These are phyloP conservation scores for Lithosia quadra DNA, from an alignment of 2,888 invertebrate genomes.

Conservation along the genomic window DNA sequence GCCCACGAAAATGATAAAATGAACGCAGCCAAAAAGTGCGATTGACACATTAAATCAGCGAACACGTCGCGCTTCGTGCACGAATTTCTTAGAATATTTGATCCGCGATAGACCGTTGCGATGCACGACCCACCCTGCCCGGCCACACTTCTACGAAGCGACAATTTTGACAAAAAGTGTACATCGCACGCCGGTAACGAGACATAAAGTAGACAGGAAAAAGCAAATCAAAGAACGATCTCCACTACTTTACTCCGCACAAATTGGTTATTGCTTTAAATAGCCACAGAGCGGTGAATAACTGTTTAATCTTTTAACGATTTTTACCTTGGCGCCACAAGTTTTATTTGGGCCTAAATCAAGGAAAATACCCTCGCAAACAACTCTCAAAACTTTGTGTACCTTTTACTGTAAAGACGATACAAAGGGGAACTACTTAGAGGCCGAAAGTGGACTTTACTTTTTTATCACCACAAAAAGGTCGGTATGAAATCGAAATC, in stretches of 20 bases:
- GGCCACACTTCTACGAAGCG: slow-evolving; percentile 61
- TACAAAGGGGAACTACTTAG: slow-evolving; percentile 66
- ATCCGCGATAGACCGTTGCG: slow-evolving; percentile 45
- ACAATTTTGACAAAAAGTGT: slow-evolving; percentile 65
- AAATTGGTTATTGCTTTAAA: slow-evolving; percentile 47
- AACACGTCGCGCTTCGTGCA: slow-evolving; percentile 63
- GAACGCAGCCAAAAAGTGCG: slow-evolving; percentile 72
- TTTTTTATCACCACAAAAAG: slow-evolving; percentile 80
- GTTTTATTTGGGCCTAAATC: slow-evolving; percentile 57
- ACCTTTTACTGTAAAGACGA: slow-evolving; percentile 63
- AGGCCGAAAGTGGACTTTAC: slow-evolving; percentile 67
- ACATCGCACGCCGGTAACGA: slow-evolving; percentile 43
- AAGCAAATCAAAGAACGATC: slow-evolving; percentile 48
- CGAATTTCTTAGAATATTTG: slow-evolving; percentile 52
- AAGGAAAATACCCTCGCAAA: slow-evolving; percentile 59
- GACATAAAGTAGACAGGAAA: slow-evolving; percentile 49
- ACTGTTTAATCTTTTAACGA: slow-evolving; percentile 40
- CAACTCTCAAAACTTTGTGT: slow-evolving; percentile 62
- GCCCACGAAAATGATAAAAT: slow-evolving; percentile 71
- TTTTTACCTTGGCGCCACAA: slow-evolving; percentile 52
- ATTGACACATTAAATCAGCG: slow-evolving; percentile 75
- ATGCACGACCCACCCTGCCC: slow-evolving; percentile 52
- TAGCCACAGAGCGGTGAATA: slow-evolving; percentile 30
- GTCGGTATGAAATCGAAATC: slow-evolving; percentile 78
- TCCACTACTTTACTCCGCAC: slow-evolving; percentile 29